A percentile compares a stretch with the other conserved stretches of the same genome.
phyloP scores from a whole-genome alignment of 2,113 vertebrate genomes.

The Phodopus roborovskii region DNA sequence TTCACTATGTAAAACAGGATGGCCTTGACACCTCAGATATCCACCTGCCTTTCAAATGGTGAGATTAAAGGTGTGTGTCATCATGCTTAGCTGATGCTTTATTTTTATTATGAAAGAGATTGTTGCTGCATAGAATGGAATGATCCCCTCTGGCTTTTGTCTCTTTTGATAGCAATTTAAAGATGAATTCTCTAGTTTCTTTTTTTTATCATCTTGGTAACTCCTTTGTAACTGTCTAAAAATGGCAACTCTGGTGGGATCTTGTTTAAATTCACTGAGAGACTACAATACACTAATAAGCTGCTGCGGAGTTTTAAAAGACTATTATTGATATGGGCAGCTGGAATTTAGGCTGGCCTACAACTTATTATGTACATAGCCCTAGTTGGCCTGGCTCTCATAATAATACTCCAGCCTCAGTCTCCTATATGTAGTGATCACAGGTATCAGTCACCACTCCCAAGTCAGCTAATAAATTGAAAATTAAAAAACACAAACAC shows the following conservation, averaged over 20 bases:
- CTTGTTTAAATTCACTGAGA: not conserved
- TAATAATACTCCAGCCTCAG: not conserved
- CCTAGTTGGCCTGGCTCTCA: not conserved
- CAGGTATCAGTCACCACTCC: not conserved
- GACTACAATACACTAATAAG: not conserved
- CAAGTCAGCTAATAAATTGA: not conserved
- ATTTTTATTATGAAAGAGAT: not conserved
- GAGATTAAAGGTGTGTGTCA: not conserved
- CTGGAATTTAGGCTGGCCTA: not conserved
- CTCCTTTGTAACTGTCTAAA: slow-evolving; percentile 22
- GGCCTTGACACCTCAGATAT: not conserved
- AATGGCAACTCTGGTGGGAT: not conserved
- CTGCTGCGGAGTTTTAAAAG: slow-evolving; percentile 48
- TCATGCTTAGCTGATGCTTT: not conserved
- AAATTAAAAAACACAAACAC: not conserved
- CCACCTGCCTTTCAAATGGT: not conserved
- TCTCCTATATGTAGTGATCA: not conserved
- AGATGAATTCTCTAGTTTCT: not conserved
- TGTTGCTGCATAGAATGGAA: not conserved
- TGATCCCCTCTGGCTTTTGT: not conserved
- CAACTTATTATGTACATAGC: not conserved
- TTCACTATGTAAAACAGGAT: not conserved
- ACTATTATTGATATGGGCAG: not conserved
- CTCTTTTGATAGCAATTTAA: slow-evolving; percentile 49
- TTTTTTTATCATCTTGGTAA: not conserved